A percentile compares a stretch with the other conserved stretches of the same genome.
These are phyloP conservation scores for Nomada fucata DNA, from an alignment of 2,888 invertebrate genomes.

Conservation along the genomic window DNA sequence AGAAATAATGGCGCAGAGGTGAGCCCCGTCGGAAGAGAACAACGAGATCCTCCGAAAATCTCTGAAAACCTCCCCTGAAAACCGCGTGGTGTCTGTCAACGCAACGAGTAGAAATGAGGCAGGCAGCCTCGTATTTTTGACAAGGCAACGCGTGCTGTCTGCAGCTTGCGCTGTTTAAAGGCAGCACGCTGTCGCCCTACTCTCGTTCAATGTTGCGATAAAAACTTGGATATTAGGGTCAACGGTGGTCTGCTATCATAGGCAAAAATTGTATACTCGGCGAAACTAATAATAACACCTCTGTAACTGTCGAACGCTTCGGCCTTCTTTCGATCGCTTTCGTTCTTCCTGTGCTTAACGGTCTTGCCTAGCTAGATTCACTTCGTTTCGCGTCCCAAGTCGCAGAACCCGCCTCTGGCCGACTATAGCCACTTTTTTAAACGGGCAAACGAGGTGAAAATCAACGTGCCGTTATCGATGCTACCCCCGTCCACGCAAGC, in stretches of 20 bases:
- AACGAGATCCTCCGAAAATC: neutral
- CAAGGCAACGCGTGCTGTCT: neutral
- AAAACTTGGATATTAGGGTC: conserved; percentile 5
- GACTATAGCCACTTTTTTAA: conserved; percentile 59
- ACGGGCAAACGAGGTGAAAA: conserved; percentile 67
- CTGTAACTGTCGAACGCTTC: conserved; percentile 8
- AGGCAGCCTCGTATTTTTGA: neutral
- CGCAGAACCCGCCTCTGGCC: conserved; percentile 8
- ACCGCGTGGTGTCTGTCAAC: neutral
- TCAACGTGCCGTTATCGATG: conserved; percentile 65
- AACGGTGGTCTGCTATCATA: neutral
- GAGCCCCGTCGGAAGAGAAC: conserved; percentile 2
- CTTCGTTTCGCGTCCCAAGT: conserved; percentile 9
- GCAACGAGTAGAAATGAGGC: neutral
- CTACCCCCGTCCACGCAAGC: conserved; percentile 42
- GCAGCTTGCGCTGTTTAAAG: neutral
- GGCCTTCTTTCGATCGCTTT: neutral
- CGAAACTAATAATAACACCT: conserved; percentile 6
- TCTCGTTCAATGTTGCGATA: conserved; percentile 9
- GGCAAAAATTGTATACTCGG: neutral
- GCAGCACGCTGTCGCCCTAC: neutral
- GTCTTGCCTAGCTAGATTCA: neutral
- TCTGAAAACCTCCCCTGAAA: neutral
- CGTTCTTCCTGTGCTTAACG: neutral
- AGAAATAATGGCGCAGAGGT: neutral